Evolutionary conservation across 2,888 invertebrate species (phyloP).

Genomic region (Hypomecis punctinalis): DNA sequence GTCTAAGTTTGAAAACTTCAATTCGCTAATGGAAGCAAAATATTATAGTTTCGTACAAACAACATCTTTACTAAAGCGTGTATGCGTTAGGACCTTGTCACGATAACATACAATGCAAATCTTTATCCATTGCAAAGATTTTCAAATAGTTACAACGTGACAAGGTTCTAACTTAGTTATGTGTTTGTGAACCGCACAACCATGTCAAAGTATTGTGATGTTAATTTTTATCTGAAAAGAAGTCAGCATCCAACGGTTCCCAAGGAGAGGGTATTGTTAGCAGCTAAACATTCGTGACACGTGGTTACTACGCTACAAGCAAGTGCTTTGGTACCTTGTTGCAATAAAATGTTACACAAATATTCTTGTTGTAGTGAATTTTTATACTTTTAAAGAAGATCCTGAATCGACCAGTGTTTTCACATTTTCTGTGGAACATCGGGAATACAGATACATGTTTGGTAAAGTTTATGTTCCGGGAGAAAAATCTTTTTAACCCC

Average conservation of each 20-base stretch:
- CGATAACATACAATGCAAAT: neutral
- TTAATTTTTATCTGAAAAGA: slow-evolving; percentile 39
- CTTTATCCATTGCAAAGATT: neutral
- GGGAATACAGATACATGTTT: too few relatives aligned
- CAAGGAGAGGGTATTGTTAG: slow-evolving; percentile 23
- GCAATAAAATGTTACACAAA: neutral
- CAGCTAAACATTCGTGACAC: slow-evolving; percentile 21
- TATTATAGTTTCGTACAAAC: slow-evolving; percentile 1
- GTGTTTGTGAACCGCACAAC: slow-evolving; percentile 6
- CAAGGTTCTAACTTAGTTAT: neutral
- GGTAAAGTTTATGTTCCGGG: too few relatives aligned
- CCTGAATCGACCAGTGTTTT: too few relatives aligned
- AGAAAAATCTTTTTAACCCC: too few relatives aligned
- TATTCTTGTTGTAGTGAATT: neutral
- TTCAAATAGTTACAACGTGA: slow-evolving; percentile 1
- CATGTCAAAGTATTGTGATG: slow-evolving; percentile 42
- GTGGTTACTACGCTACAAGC: neutral
- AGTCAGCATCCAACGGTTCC: slow-evolving; percentile 31
- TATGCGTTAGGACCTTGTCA: neutral
- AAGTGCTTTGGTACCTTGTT: neutral
- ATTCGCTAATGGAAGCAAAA: slow-evolving; percentile 5
- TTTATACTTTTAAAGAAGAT: too few relatives aligned
- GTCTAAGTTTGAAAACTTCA: slow-evolving; percentile 7
- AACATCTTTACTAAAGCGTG: neutral
- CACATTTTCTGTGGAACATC: too few relatives aligned